These are phyloP conservation scores for Pangasianodon gigas DNA, from an alignment of 2,113 vertebrate genomes.

Conservation along the genomic window DNA sequence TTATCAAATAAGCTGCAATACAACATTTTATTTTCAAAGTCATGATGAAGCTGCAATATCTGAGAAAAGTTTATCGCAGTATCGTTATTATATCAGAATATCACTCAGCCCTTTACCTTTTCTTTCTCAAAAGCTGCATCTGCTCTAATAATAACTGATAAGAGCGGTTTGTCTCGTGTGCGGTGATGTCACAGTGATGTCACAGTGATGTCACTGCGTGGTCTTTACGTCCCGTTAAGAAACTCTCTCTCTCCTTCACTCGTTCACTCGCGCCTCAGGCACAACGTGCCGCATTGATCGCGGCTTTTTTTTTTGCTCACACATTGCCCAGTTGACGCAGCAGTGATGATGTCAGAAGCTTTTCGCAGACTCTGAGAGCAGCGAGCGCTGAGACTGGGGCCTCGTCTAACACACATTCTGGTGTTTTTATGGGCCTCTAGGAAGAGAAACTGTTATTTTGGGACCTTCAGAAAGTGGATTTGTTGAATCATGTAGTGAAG, in stretches of 20 bases:
- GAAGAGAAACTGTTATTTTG: neutral
- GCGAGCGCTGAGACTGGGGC: neutral
- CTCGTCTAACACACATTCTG: neutral
- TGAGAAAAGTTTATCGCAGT: too few relatives aligned
- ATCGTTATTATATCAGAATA: too few relatives aligned
- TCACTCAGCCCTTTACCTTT: too few relatives aligned
- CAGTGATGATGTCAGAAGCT: slow-evolving; percentile 38
- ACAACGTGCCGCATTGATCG: neutral
- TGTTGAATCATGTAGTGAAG: neutral
- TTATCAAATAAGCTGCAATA: too few relatives aligned
- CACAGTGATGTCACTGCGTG: neutral
- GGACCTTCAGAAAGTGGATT: neutral
- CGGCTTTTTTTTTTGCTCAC: neutral
- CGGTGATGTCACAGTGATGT: neutral
- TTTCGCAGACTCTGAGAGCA: neutral
- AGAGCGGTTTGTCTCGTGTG: neutral
- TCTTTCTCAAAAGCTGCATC: neutral
- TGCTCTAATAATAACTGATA: neutral
- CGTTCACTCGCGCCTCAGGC: neutral
- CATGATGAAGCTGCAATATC: too few relatives aligned
- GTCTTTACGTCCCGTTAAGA: neutral
- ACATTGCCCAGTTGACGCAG: slow-evolving; percentile 7
- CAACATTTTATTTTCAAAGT: too few relatives aligned
- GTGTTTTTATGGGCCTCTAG: neutral
- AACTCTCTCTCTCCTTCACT: neutral